Evolutionary conservation across 2,113 vertebrate genomes (phyloP).

Genomic region (Callaeas wilsoni): DNA sequence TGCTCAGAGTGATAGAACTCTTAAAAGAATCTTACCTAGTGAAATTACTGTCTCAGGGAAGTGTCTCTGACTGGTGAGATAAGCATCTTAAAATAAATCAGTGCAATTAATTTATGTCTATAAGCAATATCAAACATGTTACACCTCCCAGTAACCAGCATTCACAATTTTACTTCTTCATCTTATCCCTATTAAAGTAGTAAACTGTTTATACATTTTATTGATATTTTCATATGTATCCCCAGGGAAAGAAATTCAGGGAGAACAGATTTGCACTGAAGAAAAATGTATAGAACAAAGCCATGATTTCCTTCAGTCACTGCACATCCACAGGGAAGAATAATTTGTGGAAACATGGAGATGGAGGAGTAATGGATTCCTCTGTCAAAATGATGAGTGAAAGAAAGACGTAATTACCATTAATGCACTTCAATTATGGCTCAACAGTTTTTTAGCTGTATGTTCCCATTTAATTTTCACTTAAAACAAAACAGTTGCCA

Average conservation of each 20-base stretch:
- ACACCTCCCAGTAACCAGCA: background rate
- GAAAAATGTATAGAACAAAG: conserved; percentile 49
- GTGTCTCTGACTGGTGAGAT: background rate
- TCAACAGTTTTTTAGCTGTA: conserved; percentile 59
- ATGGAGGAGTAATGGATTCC: conserved; percentile 86
- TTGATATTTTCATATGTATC: background rate
- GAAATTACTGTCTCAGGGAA: background rate
- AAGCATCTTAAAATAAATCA: conserved; percentile 14
- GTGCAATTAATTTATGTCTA: background rate
- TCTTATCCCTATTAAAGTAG: background rate
- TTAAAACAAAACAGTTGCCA: conserved; percentile 80
- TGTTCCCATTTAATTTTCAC: conserved; percentile 71
- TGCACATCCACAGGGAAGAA: conserved; percentile 67
- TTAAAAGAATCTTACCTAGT: background rate
- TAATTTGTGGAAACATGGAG: conserved; percentile 74
- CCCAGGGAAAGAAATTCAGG: background rate
- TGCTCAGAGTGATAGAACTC: background rate
- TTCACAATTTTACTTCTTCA: background rate
- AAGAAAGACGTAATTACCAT: conserved; percentile 86
- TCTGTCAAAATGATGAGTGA: conserved; percentile 92
- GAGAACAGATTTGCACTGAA: background rate
- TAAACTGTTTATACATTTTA: background rate
- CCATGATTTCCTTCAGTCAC: conserved; percentile 47
- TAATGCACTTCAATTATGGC: conserved; percentile 88
- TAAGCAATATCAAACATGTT: background rate